A percentile compares a stretch with the other conserved stretches of the same genome.
Evolutionary conservation across 92 coral and sea anemone genomes (phyloP).

Genomic region (Umimayanthus kanabou): DNA sequence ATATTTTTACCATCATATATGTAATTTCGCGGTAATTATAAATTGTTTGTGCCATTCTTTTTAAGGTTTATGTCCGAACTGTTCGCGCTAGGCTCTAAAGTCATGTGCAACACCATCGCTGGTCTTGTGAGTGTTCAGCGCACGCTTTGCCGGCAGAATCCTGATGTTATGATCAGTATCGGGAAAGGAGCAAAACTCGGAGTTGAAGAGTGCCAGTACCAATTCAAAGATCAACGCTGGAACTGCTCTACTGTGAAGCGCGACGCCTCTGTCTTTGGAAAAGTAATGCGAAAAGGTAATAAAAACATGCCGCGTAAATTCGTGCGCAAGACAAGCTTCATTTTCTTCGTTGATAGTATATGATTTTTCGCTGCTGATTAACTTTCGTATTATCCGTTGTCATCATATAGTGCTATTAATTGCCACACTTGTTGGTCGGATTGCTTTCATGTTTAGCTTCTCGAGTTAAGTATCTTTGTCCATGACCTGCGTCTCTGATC

Average conservation of each 20-base stretch:
- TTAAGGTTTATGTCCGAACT: constrained; percentile 97
- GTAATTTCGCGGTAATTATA: constrained; percentile 25
- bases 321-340: not conserved
- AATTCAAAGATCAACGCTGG: constrained; percentile 90
- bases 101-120: constrained; percentile 91
- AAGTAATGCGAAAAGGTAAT: constrained; percentile 87
- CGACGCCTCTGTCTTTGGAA: constrained; percentile 94
- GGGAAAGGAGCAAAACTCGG: constrained; percentile 98
- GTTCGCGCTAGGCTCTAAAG: constrained; percentile 92
- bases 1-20: constrained; percentile 8
- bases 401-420: not conserved
- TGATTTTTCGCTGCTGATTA: not conserved
- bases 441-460: constrained; percentile 19
- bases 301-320: not conserved
- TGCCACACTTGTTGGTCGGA: constrained; percentile 38
- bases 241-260: constrained; percentile 92
- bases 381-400: constrained; percentile 2
- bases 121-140: constrained; percentile 87
- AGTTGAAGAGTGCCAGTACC: constrained; percentile 86
- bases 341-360: not conserved
- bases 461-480: constrained; percentile 27
- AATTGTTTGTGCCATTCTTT: constrained; percentile 1
- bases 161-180: constrained; percentile 95
- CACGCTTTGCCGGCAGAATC: constrained; percentile 88
- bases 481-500: not conserved